These are phyloP conservation scores for Tipula unca DNA, from an alignment of 2,888 invertebrate genomes.

Conservation along the genomic window DNA sequence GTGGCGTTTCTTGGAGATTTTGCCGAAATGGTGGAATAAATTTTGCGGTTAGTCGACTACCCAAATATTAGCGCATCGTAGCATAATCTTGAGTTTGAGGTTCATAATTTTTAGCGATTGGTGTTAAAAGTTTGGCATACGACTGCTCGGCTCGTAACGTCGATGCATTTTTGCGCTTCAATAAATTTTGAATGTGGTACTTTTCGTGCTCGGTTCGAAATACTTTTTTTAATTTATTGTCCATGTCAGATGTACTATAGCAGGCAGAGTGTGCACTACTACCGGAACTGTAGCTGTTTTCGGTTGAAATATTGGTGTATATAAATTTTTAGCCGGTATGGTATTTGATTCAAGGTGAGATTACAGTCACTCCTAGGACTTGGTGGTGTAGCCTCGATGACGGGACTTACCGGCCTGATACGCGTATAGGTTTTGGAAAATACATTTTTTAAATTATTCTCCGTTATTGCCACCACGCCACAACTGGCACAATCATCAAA, in stretches of 20 bases:
- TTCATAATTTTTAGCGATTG: neutral
- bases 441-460: neutral
- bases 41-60: neutral
- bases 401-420: neutral
- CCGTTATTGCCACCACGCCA: neutral
- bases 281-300: neutral
- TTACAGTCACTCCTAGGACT: neutral
- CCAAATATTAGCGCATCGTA: neutral
- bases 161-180: neutral
- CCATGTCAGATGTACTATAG: neutral
- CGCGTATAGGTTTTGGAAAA: neutral
- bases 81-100: neutral
- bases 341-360: neutral
- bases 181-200: constrained; percentile 23
- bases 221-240: neutral
- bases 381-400: neutral
- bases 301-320: neutral
- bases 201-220: constrained; percentile 37
- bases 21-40: neutral
- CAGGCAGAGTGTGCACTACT: neutral
- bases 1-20: neutral
- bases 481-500: neutral
- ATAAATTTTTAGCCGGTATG: neutral
- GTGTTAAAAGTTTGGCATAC: neutral
- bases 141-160: neutral